These are phyloP conservation scores for Poecile montanus DNA, from an alignment of 2,797 vertebrate genomes.

Conservation along the genomic window DNA sequence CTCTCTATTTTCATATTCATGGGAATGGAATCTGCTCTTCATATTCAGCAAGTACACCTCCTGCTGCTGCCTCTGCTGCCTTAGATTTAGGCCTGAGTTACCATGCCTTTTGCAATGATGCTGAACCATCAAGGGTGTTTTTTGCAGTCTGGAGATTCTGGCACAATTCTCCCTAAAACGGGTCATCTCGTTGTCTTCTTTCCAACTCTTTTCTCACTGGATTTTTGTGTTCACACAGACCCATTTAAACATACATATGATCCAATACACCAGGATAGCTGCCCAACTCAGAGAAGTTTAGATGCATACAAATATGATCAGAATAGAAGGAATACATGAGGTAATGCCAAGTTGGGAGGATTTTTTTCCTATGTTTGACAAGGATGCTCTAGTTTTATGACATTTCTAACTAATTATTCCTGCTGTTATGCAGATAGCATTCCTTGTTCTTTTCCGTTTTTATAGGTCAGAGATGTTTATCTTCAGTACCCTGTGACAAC, in stretches of 20 bases:
- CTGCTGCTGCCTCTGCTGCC: conserved; percentile 19
- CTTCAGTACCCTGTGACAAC: neutral
- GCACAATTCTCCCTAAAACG: neutral
- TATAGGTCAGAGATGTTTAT: conserved; percentile 21
- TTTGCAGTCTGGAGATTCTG: neutral
- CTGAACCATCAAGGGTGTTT: neutral
- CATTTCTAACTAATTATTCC: conserved; percentile 5
- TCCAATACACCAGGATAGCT: neutral
- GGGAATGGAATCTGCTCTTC: conserved; percentile 60
- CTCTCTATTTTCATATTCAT: conserved; percentile 65
- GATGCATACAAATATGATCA: neutral
- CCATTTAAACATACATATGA: neutral
- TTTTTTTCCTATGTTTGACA: neutral
- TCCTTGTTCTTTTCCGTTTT: neutral
- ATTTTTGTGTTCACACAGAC: neutral
- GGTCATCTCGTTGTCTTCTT: neutral
- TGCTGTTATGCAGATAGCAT: neutral
- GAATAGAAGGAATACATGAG: neutral
- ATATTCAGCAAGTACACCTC: conserved; percentile 30
- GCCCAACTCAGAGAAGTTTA: neutral
- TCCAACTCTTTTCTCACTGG: neutral
- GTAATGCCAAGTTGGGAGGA: neutral
- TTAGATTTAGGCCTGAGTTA: conserved; percentile 25
- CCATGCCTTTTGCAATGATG: conserved; percentile 35
- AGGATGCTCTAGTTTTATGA: neutral